Evolutionary conservation across 2,888 invertebrate genomes (phyloP).

Genomic region (Cosmia pyralina): DNA sequence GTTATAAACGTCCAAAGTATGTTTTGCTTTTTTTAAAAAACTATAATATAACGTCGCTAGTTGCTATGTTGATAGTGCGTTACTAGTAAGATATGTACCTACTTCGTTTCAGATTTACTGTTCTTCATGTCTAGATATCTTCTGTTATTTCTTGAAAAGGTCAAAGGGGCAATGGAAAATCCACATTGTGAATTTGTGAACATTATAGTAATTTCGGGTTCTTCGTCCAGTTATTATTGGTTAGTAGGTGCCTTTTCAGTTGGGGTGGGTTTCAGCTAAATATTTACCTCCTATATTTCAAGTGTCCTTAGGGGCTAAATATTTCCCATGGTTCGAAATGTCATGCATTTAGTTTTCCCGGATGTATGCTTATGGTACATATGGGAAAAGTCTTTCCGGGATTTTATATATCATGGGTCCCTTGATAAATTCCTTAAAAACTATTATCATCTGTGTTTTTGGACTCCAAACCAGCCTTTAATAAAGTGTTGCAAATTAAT

Average conservation of each 20-base stretch:
- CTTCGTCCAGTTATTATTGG: neutral
- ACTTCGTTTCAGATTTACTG: constrained; percentile 9
- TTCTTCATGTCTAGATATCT: neutral
- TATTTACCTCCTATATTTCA: neutral
- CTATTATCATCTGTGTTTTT: neutral
- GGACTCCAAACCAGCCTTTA: neutral
- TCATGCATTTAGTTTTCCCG: neutral
- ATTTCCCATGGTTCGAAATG: neutral
- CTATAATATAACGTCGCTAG: neutral
- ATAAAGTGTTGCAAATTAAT: neutral
- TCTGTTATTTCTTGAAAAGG: constrained; percentile 15
- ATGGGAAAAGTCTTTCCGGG: neutral
- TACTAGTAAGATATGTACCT: constrained; percentile 6
- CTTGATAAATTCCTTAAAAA: neutral
- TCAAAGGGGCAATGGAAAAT: constrained; percentile 8
- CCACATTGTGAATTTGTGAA: constrained; percentile 1
- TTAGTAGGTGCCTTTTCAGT: neutral
- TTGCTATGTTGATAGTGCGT: constrained; percentile 13
- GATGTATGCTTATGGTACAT: neutral
- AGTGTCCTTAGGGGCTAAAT: neutral
- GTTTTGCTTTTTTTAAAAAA: constrained; percentile 31
- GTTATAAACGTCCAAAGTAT: constrained; percentile 51
- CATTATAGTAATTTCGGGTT: neutral
- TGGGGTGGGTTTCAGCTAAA: neutral
- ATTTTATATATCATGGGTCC: neutral